Percentiles rank a stretch among this genome's conserved stretches.
Conservation (phyloP, 2,113 vertebrate genomes). For the Puffinus mauretanicus region DNA sequence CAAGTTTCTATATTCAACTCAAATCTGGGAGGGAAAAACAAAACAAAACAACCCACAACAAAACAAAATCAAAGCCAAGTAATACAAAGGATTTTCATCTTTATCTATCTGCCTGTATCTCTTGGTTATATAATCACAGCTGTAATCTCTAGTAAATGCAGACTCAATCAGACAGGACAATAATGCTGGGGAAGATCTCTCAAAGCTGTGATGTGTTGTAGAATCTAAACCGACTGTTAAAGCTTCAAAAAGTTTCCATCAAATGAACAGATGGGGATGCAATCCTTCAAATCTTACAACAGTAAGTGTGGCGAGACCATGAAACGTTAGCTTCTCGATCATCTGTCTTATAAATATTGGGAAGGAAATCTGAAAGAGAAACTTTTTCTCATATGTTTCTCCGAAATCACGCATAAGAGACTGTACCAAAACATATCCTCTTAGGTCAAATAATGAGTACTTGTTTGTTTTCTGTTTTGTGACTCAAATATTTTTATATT, state of each 20-base stretch:
- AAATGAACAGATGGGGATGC: constrained; percentile 15
- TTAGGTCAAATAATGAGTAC: not conserved
- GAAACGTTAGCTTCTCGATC: not conserved
- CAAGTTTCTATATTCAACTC: not conserved
- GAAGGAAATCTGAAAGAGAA: not conserved
- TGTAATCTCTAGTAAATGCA: constrained; percentile 50
- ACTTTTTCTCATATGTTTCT: not conserved
- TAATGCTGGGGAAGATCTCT: constrained; percentile 28
- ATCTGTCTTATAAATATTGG: not conserved
- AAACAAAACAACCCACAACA: not conserved
- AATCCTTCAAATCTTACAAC: constrained; percentile 5
- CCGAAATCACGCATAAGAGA: not conserved
- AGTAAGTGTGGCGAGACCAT: not conserved
- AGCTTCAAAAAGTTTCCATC: constrained; percentile 25
- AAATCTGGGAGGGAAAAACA: not conserved
- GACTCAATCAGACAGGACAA: constrained; percentile 33
- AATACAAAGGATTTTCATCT: constrained; percentile 50
- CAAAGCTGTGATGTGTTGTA: not conserved
- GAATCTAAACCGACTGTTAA: not conserved
- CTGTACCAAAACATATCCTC: not conserved
- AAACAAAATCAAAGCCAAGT: constrained; percentile 23
- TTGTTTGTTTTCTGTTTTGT: not conserved
- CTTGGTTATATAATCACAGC: constrained; percentile 49
- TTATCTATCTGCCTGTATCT: constrained; percentile 7
- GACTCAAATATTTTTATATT: not conserved